These are phyloP conservation scores for Glossosoma conforme DNA, from an alignment of 1,140 invertebrate genomes.

Conservation along the genomic window DNA sequence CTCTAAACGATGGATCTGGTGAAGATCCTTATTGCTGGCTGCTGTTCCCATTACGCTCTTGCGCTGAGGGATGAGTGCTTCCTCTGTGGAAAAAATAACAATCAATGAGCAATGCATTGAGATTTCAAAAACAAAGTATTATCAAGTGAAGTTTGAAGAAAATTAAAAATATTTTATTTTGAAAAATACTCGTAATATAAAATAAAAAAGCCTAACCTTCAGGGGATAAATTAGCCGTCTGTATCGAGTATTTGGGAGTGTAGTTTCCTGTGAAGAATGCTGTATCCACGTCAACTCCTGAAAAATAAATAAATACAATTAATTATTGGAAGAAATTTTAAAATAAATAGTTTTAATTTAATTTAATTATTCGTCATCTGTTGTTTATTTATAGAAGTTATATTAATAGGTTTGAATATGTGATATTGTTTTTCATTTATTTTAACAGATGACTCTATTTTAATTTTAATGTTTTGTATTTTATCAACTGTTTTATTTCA, in stretches of 20 bases:
- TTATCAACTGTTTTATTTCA: no score
- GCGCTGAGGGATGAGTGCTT: slow-evolving; percentile 45
- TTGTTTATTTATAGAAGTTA: no score
- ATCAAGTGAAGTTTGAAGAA: no score
- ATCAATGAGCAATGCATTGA: background rate
- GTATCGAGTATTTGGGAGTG: slow-evolving; percentile 59
- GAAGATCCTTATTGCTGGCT: slow-evolving; percentile 44
- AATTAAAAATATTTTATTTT: slow-evolving; percentile 1
- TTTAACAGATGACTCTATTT: no score
- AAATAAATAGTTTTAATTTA: no score
- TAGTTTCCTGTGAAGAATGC: slow-evolving; percentile 65
- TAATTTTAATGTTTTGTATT: no score
- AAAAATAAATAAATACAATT: slow-evolving; percentile 21
- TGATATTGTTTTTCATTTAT: no score
- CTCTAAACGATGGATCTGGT: slow-evolving; percentile 44
- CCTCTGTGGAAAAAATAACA: slow-evolving; percentile 41
- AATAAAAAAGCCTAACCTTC: slow-evolving; percentile 40
- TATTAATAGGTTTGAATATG: no score
- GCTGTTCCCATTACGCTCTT: slow-evolving; percentile 48
- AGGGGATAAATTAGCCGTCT: slow-evolving; percentile 51
- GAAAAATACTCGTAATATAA: background rate
- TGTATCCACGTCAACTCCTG: slow-evolving; percentile 57
- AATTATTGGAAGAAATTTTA: no score
- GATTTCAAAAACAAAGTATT: background rate
- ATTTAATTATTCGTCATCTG: no score